Evolutionary conservation across 2,888 invertebrate genomes (phyloP).

Genomic region (Parelbella ahira): DNA sequence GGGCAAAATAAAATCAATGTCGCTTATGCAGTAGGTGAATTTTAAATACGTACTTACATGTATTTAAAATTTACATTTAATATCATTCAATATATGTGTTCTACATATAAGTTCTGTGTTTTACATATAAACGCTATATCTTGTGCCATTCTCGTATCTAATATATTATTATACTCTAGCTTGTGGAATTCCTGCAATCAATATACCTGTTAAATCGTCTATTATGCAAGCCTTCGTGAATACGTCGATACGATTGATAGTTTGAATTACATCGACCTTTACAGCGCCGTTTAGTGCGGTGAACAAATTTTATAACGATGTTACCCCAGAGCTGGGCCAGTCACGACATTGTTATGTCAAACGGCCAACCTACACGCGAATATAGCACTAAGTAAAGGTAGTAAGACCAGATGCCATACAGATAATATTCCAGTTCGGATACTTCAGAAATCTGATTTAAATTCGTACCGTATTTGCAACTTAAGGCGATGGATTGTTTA

Average conservation of each 20-base stretch:
- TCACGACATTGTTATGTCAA: conserved; percentile 59
- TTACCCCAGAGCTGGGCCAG: conserved; percentile 53
- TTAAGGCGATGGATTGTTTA: too few relatives aligned
- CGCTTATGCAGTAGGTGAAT: too few relatives aligned
- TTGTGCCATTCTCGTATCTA: too few relatives aligned
- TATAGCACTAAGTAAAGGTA: conserved; percentile 48
- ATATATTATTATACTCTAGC: too few relatives aligned
- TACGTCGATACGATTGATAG: conserved; percentile 24
- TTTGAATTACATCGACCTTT: conserved; percentile 22
- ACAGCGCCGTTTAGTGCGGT: conserved; percentile 18
- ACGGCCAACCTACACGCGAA: conserved; percentile 60
- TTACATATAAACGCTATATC: too few relatives aligned
- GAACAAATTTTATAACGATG: conserved; percentile 51
- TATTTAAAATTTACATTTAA: too few relatives aligned
- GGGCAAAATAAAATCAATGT: too few relatives aligned
- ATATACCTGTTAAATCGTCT: conserved; percentile 8
- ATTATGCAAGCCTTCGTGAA: conserved; percentile 17
- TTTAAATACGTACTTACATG: too few relatives aligned
- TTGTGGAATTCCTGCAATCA: conserved; percentile 13
- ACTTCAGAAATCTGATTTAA: neutral
- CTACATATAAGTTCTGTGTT: too few relatives aligned
- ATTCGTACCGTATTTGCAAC: neutral
- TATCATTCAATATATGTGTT: too few relatives aligned
- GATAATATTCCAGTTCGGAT: neutral
- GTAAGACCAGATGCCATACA: conserved; percentile 2